Base-by-base conservation (phyloP, 2,797 vertebrate genomes). In the Lagodon rhomboides region DNA sequence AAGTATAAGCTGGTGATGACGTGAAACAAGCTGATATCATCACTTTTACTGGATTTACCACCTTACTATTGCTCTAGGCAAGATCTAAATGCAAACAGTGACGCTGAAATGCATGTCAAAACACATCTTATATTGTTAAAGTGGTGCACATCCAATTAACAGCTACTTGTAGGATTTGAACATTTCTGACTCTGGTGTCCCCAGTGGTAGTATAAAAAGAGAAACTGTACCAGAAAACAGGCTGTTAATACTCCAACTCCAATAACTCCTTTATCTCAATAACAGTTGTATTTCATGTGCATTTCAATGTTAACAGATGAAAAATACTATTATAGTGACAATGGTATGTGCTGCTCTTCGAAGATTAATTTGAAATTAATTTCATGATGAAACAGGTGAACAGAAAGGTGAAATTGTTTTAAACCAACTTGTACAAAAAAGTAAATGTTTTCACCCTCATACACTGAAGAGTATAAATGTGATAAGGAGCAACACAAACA, bases 1-100 rank as follows among this genome's bases (percentile, higher is more conserved):
- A 18, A 77, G 27, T 30, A 22, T 67, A 4, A 46, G 38, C 55
- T 34, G 13, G 25, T 67, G 47, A 60, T 61, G 51, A 70, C 34
- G 47, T 68, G 51, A 56, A 22, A 16, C 7, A 38, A 62, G 50
- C n/a, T 34, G 5, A 43, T 68, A 43, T 60, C 51, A 47, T 2
- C 3, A 43, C 17, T 47, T 55, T 15, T 27, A 59, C 5, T 49
- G 22, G 25, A 61, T 38, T 50, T 16, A 44, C 11, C 0, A 3
- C 25, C 44, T 49, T 27, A 17, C n/a, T 51, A 12, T n/a, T 64
- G 44, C 8, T 67, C 30, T 38, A 38, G 10, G 38, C 38, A 38
- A 38, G 9, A 30, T 3, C 22, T 30, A 27, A 41, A 38, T 13
- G 41, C 58, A 47, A 73, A 55, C 13, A 44, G 63, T 22, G 20